Evolutionary conservation across 2,888 invertebrate genomes (phyloP).

Genomic region (Platypus cylindrus): DNA sequence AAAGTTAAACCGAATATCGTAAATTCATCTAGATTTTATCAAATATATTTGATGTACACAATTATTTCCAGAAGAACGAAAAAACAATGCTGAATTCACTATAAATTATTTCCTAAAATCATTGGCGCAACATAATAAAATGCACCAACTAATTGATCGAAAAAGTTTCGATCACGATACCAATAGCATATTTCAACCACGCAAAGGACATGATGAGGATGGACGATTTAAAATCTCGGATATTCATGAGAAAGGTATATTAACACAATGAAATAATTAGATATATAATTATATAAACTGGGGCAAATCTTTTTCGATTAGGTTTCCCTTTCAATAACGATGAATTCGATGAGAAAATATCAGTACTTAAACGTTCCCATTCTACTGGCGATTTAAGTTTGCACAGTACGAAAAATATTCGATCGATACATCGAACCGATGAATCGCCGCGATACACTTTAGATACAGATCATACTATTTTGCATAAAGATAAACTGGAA

Average conservation of each 20-base stretch:
- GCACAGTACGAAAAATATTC: conserved; percentile 28
- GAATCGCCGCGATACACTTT: conserved; percentile 38
- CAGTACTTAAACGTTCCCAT: conserved; percentile 35
- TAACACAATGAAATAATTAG: conserved; percentile 12
- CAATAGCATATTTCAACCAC: conserved; percentile 32
- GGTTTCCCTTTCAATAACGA: conserved; percentile 31
- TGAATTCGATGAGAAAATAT: conserved; percentile 32
- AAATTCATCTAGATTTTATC: no score
- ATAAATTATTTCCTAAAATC: conserved; percentile 42
- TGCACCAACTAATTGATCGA: no score
- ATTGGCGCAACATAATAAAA: conserved; percentile 36
- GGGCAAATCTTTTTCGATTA: no score
- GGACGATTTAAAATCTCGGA: conserved; percentile 42
- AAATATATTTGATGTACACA: no score
- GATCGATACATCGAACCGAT: conserved; percentile 27
- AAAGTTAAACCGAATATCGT: no score
- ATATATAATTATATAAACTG: no score
- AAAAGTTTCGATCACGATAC: conserved; percentile 32
- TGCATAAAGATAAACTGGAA: conserved; percentile 41
- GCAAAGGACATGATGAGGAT: conserved; percentile 38
- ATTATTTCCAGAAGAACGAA: conserved; percentile 30
- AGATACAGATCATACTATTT: conserved; percentile 41
- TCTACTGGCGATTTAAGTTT: conserved; percentile 40
- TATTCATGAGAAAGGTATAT: conserved; percentile 37
- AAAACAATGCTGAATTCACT: conserved; percentile 38